Base-by-base conservation (phyloP, 2,113 vertebrate genomes). In the Cebus imitator region DNA sequence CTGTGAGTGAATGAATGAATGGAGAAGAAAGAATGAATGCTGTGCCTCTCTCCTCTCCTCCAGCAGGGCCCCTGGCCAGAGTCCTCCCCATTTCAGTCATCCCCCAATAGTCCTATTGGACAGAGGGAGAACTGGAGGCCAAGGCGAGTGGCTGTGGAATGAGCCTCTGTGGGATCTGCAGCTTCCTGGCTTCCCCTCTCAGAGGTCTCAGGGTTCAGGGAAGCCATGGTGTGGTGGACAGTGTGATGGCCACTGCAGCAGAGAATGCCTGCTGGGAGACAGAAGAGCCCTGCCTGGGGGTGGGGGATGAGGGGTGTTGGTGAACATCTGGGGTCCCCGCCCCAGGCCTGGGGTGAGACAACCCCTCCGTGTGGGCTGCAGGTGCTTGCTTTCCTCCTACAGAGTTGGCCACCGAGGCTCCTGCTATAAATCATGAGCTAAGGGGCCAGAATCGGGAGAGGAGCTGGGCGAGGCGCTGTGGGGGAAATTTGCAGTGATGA, bases 381-480 rank as follows among this genome's bases (percentile, higher is more conserved):
- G 35, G 45, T 11, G 17, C 27, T 52, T 0, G 2, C 73, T 86
- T 61, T 52, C 58, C 21, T 57, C 87, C 32, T 10, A 3, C 88
- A 80, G 70, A 48, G 78, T 55, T 13, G 0, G 89, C 21, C 82
- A 43, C 23, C 0, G 23, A 85, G 14, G 45, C 68, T 73, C 5
- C 9, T 2, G 61, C 64, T 85, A 55, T 97, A 91, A 97, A 93
- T 97, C 96, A 90, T 1, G 5, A n/a, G 91, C 73, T 89, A 95
- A 96, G 95, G 89, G 86, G 52, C 86, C 84, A 55, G 73, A 86
- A 94, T 94, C 61, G 5, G 86, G 75, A 85, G 96, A 93, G 94
- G 96, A 94, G 91, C 61, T 0, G 3, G 72, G 93, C 9, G 3
- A 90, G 92, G 40, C 0, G 1, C 80, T 57, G 78, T 8, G 52